Conservation (phyloP, 2,113 vertebrate genomes). For the Rhabdornis inornatus region DNA sequence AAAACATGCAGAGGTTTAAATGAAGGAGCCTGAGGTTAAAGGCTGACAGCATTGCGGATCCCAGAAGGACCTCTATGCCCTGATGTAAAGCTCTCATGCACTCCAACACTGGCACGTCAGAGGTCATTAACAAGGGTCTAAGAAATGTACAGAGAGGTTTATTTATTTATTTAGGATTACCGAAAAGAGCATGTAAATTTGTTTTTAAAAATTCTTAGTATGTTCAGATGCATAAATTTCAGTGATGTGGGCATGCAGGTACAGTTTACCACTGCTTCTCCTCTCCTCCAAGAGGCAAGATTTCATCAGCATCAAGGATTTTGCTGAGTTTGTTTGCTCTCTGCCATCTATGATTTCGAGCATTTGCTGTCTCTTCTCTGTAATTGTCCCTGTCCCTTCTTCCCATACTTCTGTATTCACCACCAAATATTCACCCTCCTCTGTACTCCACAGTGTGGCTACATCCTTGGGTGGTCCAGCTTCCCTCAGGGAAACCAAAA, state of each 20-base stretch:
- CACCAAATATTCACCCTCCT: conserved; percentile 7
- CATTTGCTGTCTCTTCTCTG: neutral
- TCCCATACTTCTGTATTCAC: neutral
- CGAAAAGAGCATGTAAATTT: neutral
- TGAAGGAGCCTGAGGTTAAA: neutral
- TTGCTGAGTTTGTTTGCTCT: neutral
- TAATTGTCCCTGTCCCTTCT: neutral
- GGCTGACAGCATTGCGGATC: neutral
- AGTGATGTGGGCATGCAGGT: neutral
- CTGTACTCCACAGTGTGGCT: neutral
- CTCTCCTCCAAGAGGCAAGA: neutral
- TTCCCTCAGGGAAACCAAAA: neutral
- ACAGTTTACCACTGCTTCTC: neutral
- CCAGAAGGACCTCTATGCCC: neutral
- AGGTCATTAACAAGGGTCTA: neutral
- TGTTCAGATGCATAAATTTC: neutral
- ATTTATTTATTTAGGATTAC: neutral
- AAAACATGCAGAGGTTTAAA: neutral
- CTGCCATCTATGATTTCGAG: neutral
- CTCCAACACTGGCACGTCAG: neutral
- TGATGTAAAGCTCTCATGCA: neutral
- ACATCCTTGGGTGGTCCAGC: conserved; percentile 30
- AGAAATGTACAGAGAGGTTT: neutral
- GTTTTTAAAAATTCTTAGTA: neutral
- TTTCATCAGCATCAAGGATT: neutral